Conservation (phyloP, 2,888 invertebrate genomes). For the Rugalucina vietnamica region DNA sequence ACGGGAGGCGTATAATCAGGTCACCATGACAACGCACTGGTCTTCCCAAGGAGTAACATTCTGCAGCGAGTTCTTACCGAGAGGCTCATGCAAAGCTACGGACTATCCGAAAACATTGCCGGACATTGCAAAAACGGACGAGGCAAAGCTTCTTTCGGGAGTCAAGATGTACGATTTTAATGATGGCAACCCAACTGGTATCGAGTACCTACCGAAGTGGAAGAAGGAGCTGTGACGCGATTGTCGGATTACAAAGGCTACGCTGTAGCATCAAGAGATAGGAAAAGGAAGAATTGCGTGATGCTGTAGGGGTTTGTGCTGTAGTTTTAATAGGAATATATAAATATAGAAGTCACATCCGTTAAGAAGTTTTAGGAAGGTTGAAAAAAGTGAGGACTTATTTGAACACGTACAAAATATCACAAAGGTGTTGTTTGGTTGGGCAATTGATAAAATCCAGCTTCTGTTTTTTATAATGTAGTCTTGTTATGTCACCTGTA, state of each 20-base stretch:
- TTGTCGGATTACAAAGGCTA: not conserved
- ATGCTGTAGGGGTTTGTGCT: not conserved
- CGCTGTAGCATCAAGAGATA: not conserved
- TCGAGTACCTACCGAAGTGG: conserved; percentile 65
- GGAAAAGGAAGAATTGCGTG: not conserved
- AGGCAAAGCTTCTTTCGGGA: conserved; percentile 65
- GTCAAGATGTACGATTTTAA: conserved; percentile 61
- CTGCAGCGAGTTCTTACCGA: conserved; percentile 52
- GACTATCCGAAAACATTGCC: conserved; percentile 59
- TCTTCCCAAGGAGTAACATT: conserved; percentile 69
- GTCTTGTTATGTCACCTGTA: no score
- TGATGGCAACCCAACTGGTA: conserved; percentile 64
- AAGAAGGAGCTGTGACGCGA: conserved; percentile 1
- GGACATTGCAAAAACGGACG: conserved; percentile 66
- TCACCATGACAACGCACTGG: conserved; percentile 75
- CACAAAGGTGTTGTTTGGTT: no score
- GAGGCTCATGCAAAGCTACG: conserved; percentile 1
- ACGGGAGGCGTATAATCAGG: conserved; percentile 66
- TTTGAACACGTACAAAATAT: no score
- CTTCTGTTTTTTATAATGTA: no score
- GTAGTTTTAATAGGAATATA: no score
- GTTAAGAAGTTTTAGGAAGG: no score
- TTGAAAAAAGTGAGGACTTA: no score
- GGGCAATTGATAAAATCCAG: no score
- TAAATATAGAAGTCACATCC: no score